Percentiles rank a stretch among this genome's conserved stretches.
phyloP scores from a whole-genome alignment of 2,113 vertebrate genomes.

The Passer domesticus region DNA sequence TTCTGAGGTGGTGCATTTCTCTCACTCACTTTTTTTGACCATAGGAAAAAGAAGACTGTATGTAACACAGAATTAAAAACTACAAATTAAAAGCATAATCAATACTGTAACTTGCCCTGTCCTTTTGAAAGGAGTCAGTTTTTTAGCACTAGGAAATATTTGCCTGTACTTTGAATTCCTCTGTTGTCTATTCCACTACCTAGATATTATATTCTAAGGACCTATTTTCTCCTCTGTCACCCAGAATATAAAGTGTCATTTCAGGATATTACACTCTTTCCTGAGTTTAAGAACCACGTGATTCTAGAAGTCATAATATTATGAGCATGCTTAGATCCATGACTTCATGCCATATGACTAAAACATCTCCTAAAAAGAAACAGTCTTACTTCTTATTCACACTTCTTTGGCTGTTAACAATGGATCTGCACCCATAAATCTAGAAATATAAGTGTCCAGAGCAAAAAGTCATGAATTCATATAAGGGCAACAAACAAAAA shows the following conservation, averaged over 20 bases:
- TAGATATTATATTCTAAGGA: background rate
- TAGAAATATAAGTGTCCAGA: background rate
- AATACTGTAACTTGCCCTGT: background rate
- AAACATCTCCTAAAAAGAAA: background rate
- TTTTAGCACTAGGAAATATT: background rate
- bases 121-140: background rate
- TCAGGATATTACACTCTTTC: background rate
- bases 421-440: background rate
- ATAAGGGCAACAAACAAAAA: background rate
- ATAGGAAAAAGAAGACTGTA: background rate
- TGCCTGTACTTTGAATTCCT: background rate
- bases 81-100: background rate
- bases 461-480: background rate
- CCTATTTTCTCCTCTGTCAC: background rate
- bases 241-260: background rate
- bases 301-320: background rate
- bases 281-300: background rate
- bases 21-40: background rate
- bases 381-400: background rate
- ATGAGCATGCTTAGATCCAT: background rate
- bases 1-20: background rate
- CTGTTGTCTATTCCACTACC: background rate
- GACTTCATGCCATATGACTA: background rate
- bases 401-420: background rate
- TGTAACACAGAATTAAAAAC: background rate